Conservation (phyloP, 2,797 vertebrate genomes). For the Peromyscus nudipes region DNA sequence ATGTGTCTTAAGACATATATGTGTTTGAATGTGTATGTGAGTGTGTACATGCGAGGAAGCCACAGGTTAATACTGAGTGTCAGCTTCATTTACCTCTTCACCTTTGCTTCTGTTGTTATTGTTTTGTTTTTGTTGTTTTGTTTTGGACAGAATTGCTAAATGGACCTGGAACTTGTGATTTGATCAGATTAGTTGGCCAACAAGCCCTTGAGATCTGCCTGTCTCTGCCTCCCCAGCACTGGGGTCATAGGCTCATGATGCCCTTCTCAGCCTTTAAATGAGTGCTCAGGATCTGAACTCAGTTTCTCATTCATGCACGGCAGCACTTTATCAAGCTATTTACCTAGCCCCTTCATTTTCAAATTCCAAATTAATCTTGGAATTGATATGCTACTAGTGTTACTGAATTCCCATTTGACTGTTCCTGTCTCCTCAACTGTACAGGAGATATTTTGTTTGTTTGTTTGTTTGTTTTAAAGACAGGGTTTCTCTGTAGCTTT, state of each 20-base stretch:
- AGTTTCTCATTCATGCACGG: not conserved
- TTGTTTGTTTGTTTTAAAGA: conserved; percentile 53
- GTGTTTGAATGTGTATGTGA: not conserved
- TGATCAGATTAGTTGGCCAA: not conserved
- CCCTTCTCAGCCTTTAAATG: not conserved
- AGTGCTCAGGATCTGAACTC: not conserved
- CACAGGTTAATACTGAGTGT: not conserved
- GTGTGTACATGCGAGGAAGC: not conserved
- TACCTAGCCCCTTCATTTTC: conserved; percentile 16
- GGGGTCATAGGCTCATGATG: not conserved
- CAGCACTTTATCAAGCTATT: not conserved
- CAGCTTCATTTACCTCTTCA: not conserved
- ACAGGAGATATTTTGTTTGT: conserved; percentile 70
- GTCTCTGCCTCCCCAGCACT: not conserved
- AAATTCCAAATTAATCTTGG: conserved; percentile 79
- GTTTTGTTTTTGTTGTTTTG: not conserved
- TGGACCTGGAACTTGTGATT: not conserved
- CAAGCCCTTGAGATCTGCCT: not conserved
- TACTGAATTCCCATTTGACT: conserved; percentile 75
- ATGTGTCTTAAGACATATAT: not conserved
- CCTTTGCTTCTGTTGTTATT: not conserved
- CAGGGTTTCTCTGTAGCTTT: not conserved
- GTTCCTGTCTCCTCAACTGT: conserved; percentile 83
- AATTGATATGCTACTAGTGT: conserved; percentile 76
- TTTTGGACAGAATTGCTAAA: not conserved